phyloP scores from a whole-genome alignment of 2,888 invertebrate species.

The Deladenus siricidicola region DNA sequence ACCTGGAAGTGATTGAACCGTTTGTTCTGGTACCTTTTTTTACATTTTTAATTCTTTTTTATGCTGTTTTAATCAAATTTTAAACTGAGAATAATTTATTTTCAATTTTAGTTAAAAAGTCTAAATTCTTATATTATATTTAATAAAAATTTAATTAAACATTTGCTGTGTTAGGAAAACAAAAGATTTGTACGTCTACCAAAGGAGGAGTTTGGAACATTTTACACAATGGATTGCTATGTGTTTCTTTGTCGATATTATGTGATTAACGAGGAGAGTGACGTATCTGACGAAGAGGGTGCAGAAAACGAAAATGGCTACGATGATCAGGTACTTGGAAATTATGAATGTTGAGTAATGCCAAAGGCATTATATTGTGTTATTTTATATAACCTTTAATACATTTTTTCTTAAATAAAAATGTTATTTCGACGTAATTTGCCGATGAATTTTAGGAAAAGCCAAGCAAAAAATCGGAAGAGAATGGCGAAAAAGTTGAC shows the following conservation, averaged over 20 bases:
- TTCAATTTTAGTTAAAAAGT: too few species aligned
- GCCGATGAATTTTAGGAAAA: neutral
- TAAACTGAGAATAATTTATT: too few species aligned
- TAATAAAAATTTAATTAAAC: too few species aligned
- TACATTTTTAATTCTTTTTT: too few species aligned
- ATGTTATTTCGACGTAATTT: too few species aligned
- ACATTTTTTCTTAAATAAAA: too few species aligned
- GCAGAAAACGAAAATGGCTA: slow-evolving; percentile 6
- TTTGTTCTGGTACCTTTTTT: slow-evolving; percentile 68
- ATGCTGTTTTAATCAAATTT: too few species aligned
- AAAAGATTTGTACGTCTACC: slow-evolving; percentile 93
- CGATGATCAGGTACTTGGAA: neutral
- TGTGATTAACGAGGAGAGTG: slow-evolving; percentile 63
- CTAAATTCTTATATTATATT: neutral
- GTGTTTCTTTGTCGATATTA: slow-evolving; percentile 95
- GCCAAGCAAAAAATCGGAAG: slow-evolving; percentile 4
- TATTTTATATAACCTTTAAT: too few species aligned
- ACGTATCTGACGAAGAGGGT: slow-evolving; percentile 32
- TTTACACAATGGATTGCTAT: slow-evolving; percentile 90
- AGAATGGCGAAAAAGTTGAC: slow-evolving; percentile 29
- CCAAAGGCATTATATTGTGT: too few species aligned
- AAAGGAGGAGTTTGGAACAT: slow-evolving; percentile 78
- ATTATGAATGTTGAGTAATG: neutral
- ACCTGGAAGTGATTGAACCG: slow-evolving; percentile 91
- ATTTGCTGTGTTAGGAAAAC: slow-evolving; percentile 66